phyloP scores from a whole-genome alignment of 2,888 invertebrate genomes.

The Ophion costatus region DNA sequence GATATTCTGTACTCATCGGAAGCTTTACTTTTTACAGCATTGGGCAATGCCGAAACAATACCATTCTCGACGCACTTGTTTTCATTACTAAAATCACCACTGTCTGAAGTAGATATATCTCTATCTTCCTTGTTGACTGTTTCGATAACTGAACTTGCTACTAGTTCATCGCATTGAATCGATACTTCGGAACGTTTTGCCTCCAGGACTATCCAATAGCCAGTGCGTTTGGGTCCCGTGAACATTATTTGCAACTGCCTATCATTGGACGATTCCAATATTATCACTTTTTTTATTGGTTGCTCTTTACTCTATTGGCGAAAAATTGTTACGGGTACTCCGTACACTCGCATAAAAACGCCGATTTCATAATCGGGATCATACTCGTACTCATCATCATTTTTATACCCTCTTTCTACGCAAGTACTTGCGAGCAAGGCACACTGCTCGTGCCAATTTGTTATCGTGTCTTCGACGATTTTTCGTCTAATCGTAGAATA shows the following conservation, averaged over 20 bases:
- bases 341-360: not conserved
- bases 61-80: too few species aligned
- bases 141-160: too few species aligned
- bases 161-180: too few species aligned
- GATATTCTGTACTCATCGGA: too few species aligned
- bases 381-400: not conserved
- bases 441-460: not conserved
- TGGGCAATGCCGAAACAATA: too few species aligned
- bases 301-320: not conserved
- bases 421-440: not conserved
- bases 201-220: constrained; percentile 1
- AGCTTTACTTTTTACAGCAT: too few species aligned
- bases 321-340: not conserved
- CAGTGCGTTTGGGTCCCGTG: not conserved
- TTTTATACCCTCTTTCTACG: not conserved
- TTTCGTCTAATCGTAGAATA: not conserved
- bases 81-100: too few species aligned
- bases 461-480: not conserved
- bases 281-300: not conserved
- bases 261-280: not conserved
- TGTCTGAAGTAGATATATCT: too few species aligned
- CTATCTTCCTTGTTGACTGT: too few species aligned
- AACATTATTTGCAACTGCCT: constrained; percentile 1
- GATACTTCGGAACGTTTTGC: not conserved
- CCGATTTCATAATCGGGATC: not conserved